These are phyloP conservation scores for Peromyscus maniculatus DNA, from an alignment of 2,113 vertebrate species.

Conservation along the genomic window DNA sequence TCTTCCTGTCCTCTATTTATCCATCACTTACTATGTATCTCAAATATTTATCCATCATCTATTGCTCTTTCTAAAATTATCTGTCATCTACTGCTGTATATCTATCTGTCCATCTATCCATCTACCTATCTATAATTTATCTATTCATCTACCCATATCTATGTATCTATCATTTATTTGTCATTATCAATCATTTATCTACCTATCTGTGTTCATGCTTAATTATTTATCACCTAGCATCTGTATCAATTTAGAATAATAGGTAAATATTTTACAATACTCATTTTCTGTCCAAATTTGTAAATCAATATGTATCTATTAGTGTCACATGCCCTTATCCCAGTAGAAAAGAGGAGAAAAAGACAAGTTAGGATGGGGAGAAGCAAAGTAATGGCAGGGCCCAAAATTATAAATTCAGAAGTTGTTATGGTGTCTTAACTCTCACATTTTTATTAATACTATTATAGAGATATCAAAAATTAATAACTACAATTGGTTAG, in stretches of 20 bases:
- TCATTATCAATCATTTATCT: neutral
- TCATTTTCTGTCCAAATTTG: neutral
- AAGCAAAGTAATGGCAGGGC: neutral
- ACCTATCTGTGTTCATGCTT: neutral
- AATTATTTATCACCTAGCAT: neutral
- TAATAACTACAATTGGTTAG: neutral
- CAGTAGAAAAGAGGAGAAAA: neutral
- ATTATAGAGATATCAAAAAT: neutral
- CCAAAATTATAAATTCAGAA: neutral
- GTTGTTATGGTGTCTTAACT: neutral
- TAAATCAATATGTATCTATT: slow-evolving; percentile 16
- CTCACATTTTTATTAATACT: neutral
- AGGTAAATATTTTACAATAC: neutral
- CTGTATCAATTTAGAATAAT: neutral
- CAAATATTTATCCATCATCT: neutral
- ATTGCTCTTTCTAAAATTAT: neutral
- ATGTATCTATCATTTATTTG: neutral
- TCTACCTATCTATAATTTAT: neutral
- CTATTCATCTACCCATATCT: neutral
- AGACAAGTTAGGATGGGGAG: neutral
- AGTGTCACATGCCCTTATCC: neutral
- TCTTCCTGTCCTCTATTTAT: neutral
- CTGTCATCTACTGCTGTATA: neutral
- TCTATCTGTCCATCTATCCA: neutral
- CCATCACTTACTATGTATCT: neutral